A percentile compares a stretch with the other conserved stretches of the same genome.
phyloP scores from a whole-genome alignment of 2,113 vertebrate species.

The Paratilapia polleni region DNA sequence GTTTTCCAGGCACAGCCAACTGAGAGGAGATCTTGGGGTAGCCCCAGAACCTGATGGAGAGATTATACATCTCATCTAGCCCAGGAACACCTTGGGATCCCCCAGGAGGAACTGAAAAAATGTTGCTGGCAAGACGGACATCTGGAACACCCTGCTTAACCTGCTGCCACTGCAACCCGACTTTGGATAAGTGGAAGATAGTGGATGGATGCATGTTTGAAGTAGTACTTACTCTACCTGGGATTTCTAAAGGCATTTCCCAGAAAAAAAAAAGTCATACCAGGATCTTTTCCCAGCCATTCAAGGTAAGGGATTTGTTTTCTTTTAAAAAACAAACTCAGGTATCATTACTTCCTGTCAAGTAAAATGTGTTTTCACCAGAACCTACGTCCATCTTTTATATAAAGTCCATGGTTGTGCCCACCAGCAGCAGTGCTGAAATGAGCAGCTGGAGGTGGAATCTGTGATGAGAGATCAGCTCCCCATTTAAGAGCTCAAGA shows the following conservation, averaged over 20 bases:
- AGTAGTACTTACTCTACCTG: background rate
- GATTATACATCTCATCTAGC: background rate
- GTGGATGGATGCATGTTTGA: background rate
- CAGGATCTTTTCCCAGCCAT: too few species aligned
- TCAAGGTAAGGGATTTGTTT: too few species aligned
- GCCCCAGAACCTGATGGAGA: background rate
- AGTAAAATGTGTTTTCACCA: background rate
- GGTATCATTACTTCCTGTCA: background rate
- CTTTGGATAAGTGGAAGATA: too few species aligned
- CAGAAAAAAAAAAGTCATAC: too few species aligned
- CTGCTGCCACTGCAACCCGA: too few species aligned
- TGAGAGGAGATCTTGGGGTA: background rate
- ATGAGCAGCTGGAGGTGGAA: slow-evolving; percentile 26
- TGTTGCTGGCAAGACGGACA: background rate
- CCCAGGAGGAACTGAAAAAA: background rate
- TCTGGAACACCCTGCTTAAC: background rate
- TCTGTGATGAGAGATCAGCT: slow-evolving; percentile 29
- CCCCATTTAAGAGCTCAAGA: background rate
- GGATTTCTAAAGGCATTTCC: background rate
- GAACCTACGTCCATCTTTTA: background rate
- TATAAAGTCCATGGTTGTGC: background rate
- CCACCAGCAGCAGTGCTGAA: background rate
- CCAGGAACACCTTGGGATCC: background rate
- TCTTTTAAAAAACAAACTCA: background rate
- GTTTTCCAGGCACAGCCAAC: background rate